These are phyloP conservation scores for Pandemis corylana DNA, from an alignment of 2,888 invertebrate genomes.

Conservation along the genomic window DNA sequence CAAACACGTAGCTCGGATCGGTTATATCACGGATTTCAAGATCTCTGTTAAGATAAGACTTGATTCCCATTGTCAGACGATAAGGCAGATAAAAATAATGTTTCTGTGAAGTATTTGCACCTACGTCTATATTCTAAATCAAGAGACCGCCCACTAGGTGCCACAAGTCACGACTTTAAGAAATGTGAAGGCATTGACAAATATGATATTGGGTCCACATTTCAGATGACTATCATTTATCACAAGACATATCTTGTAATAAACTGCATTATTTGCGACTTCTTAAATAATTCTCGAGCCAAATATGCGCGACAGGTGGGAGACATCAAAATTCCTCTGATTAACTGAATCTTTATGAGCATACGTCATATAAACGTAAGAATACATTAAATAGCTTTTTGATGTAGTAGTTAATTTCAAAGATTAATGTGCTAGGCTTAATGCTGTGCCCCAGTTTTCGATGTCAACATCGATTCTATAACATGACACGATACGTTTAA, in stretches of 20 bases:
- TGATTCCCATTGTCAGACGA: constrained; percentile 36
- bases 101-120: constrained; percentile 9
- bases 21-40: constrained; percentile 14
- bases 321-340: background rate
- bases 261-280: background rate
- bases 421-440: constrained; percentile 27
- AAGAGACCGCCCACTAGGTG: constrained; percentile 18
- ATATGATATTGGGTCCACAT: background rate
- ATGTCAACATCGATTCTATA: constrained; percentile 41
- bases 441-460: constrained; percentile 35
- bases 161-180: constrained; percentile 16
- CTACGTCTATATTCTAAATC: constrained; percentile 12
- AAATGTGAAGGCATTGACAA: constrained; percentile 22
- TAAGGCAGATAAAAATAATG: constrained; percentile 21
- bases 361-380: background rate
- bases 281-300: background rate
- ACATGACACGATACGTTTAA: constrained; percentile 16
- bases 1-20: background rate
- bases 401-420: constrained; percentile 20
- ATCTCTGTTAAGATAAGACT: constrained; percentile 29
- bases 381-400: constrained; percentile 13
- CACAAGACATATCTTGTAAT: background rate
- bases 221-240: constrained; percentile 20
- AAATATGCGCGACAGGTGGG: constrained; percentile 8
- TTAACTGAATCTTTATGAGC: constrained; percentile 2